Conservation (phyloP, 2,797 vertebrate species). For the Myotis vivesi region DNA sequence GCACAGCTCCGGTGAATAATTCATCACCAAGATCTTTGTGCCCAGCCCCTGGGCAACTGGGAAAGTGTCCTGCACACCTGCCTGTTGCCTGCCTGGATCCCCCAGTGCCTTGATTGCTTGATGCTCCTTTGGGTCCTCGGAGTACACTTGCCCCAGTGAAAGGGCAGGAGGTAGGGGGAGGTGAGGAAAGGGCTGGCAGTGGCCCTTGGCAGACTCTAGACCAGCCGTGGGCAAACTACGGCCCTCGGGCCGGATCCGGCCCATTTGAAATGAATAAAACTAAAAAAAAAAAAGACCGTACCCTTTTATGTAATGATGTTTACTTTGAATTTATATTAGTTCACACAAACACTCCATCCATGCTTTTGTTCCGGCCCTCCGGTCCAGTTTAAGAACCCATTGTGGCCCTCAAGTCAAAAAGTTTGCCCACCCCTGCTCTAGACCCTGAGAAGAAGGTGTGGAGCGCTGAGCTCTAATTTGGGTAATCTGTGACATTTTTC, state of each 20-base stretch:
- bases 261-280: too few relatives aligned
- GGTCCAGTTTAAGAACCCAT: too few relatives aligned
- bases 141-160: not conserved
- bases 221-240: too few relatives aligned
- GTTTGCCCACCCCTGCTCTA: too few relatives aligned
- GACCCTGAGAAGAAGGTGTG: not conserved
- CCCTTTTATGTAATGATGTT: too few relatives aligned
- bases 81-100: constrained; percentile 56
- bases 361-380: too few relatives aligned
- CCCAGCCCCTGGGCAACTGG: constrained; percentile 79
- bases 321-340: too few relatives aligned
- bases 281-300: too few relatives aligned
- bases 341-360: too few relatives aligned
- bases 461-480: not conserved
- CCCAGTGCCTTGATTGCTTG: not conserved
- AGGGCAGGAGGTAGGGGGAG: not conserved
- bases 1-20: constrained; percentile 87
- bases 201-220: not conserved
- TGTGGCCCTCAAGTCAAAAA: too few relatives aligned
- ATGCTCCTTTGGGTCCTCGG: not conserved
- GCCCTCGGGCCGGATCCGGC: too few relatives aligned
- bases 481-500: not conserved
- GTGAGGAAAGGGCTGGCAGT: not conserved
- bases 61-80: constrained; percentile 70
- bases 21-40: constrained; percentile 80